Evolutionary conservation across 2,888 invertebrate genomes (phyloP), one percentile per base, ranked within the genome.

Genomic region (Orgyia antiqua): DNA sequence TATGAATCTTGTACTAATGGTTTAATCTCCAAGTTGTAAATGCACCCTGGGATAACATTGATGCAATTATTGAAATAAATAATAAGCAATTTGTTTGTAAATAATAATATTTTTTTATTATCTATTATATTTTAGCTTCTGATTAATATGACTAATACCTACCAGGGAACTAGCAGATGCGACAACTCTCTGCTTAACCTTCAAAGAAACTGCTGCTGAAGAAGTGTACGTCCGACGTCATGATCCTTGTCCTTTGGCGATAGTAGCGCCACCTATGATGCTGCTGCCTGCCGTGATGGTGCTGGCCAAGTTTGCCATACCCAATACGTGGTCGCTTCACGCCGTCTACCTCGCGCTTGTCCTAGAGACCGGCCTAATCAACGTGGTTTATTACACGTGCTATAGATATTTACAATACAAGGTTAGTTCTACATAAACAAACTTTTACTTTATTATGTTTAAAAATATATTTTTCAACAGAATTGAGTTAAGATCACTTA

Each of bases 141-240:
- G n/a, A n/a, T n/a, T n/a, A n/a, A n/a, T n/a, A n/a, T n/a, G n/a
- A n/a, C n/a, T n/a, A n/a, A n/a, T n/a, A n/a, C n/a, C n/a, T 33
- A 32, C 21, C 40, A 87, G 87, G 63, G 84, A 87, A 43, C 51
- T 87, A 39, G 80, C 75, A 26, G 75, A 83, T 29, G 78, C 71
- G 20, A 84, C 79, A 20, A 82, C 72, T 23, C 39, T 76, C 4
- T 82, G 79, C 58, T 63, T 79, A 51, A 77, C 73, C 38, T 87
- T 84, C 65, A 76, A 72, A 45, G 62, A 65, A 6, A 37, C 46
- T 31, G 73, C 67, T 6, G 68, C 70, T 21, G 87, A 87, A 48
- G 59, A 48, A 19, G 66, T 62, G 30, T 87, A 70, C 49, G 57
- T 61, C 19, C 61, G 68, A 8, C 73, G 84, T 10, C 56, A 44